These are phyloP conservation scores for Trichonephila clavipes DNA, from an alignment of 1,140 invertebrate genomes.

Conservation along the genomic window DNA sequence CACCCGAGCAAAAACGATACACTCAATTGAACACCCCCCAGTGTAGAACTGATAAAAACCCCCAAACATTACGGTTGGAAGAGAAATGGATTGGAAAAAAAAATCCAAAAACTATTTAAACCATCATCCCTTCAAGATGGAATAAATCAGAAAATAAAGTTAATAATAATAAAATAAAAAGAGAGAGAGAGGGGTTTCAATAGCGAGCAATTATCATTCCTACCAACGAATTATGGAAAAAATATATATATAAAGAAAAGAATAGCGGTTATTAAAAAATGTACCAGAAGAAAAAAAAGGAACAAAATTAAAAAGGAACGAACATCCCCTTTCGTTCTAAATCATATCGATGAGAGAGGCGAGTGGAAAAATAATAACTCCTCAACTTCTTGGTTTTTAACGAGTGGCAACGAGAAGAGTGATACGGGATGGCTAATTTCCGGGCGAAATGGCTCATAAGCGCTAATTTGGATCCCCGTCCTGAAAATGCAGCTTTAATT, in stretches of 20 bases:
- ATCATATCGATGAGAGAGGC: constrained; percentile 54
- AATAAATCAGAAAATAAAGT: constrained; percentile 61
- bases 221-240: background rate
- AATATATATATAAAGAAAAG: background rate
- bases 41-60: constrained; percentile 35
- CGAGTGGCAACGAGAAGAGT: background rate
- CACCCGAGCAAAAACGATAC: constrained; percentile 34
- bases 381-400: constrained; percentile 60
- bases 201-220: constrained; percentile 59
- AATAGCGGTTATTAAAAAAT: background rate
- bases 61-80: background rate
- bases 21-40: constrained; percentile 18
- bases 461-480: constrained; percentile 65
- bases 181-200: background rate
- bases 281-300: background rate
- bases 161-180: constrained; percentile 41
- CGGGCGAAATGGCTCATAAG: constrained; percentile 71
- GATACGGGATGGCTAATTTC: constrained; percentile 64
- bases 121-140: constrained; percentile 37
- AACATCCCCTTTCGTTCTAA: constrained; percentile 44
- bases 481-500: constrained; percentile 69
- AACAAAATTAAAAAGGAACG: constrained; percentile 37
- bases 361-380: constrained; percentile 49
- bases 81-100: constrained; percentile 44
- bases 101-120: constrained; percentile 60